Evolutionary conservation across 1,140 invertebrate species (phyloP).

Genomic region (Ceratina japonica): DNA sequence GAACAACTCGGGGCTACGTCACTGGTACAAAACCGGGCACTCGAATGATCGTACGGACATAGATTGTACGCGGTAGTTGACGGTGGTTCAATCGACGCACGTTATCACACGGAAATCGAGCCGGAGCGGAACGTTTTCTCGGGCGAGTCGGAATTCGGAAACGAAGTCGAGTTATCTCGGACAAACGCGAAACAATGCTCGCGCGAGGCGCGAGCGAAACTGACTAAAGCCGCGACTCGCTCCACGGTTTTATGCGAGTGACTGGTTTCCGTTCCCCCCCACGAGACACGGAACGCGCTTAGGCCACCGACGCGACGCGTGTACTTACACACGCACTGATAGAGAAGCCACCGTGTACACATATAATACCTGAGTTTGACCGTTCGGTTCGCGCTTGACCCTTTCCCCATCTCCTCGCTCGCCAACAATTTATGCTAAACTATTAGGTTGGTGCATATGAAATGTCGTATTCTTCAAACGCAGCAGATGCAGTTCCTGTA

Average conservation of each 20-base stretch:
- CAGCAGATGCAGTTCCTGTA: too few relatives aligned
- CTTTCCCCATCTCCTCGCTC: background rate
- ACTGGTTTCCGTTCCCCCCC: constrained; percentile 61
- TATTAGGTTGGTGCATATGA: too few relatives aligned
- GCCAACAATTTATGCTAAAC: too few relatives aligned
- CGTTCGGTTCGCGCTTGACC: constrained; percentile 3
- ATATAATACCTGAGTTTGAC: background rate
- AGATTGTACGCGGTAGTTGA: background rate
- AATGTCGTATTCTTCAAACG: background rate
- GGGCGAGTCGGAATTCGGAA: too few relatives aligned
- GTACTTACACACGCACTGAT: constrained; percentile 12
- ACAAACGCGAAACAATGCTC: constrained; percentile 62
- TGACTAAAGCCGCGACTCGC: constrained; percentile 71
- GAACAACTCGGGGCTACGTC: constrained; percentile 3
- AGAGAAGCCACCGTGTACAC: constrained; percentile 25
- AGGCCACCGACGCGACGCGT: constrained; percentile 41
- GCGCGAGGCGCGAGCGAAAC: constrained; percentile 72
- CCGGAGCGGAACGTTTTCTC: too few relatives aligned
- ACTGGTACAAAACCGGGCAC: background rate
- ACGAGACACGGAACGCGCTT: background rate
- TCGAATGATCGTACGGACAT: too few relatives aligned
- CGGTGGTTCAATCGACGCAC: background rate
- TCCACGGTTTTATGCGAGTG: constrained; percentile 73
- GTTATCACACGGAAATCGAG: too few relatives aligned
- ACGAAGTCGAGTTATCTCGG: constrained; percentile 14